Percentiles rank a stretch among this genome's conserved stretches.
Conservation (phyloP, 2,113 vertebrate genomes). For the Micromys minutus region DNA sequence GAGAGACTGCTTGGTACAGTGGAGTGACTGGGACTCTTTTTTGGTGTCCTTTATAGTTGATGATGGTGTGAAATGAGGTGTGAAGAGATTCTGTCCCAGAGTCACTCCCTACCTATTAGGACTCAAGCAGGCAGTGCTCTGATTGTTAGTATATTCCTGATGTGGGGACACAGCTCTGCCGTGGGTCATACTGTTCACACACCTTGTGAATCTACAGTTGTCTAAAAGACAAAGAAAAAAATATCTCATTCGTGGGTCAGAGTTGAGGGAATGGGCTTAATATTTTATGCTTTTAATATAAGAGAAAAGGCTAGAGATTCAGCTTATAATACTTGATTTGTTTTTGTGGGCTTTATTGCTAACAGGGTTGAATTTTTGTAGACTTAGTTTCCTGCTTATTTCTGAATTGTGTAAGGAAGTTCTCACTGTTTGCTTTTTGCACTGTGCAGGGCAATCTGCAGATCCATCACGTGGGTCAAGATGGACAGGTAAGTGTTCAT, state of each 20-base stretch:
- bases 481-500: conserved; percentile 93
- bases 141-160: no score
- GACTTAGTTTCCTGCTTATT: not conserved
- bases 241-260: not conserved
- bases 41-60: not conserved
- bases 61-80: not conserved
- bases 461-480: conserved; percentile 98
- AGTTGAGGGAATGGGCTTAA: not conserved
- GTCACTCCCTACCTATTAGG: not conserved
- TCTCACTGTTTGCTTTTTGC: conserved; percentile 39
- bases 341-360: conserved; percentile 15
- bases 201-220: not conserved
- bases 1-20: not conserved
- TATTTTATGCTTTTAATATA: not conserved
- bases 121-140: not conserved
- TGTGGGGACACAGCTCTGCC: rapidly evolving
- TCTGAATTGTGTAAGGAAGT: not conserved
- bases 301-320: not conserved
- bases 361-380: conserved; percentile 19
- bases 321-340: not conserved
- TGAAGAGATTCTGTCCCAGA: not conserved
- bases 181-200: rapidly evolving
- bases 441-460: conserved; percentile 95
- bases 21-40: not conserved
- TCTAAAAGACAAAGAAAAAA: not conserved